Evolutionary conservation across 2,797 vertebrate genomes (phyloP), one percentile per base, ranked within the genome.

Genomic region (Pseudochromis fuscus): DNA sequence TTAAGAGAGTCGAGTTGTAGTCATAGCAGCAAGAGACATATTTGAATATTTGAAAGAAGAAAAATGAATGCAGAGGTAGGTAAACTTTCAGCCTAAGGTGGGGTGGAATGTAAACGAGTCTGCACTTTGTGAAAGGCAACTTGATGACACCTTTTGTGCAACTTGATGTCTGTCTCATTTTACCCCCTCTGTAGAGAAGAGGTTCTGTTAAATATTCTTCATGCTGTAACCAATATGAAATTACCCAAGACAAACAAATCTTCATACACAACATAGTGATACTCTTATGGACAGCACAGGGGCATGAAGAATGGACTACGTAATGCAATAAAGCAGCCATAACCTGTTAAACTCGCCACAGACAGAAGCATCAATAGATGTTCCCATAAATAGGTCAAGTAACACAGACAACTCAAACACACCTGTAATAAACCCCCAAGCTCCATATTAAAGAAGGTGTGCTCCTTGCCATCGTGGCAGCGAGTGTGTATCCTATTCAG

Each of bases 381-480:
- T 46, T 10, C 10, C n/a, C 16, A 45, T 7, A 56, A 48, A 37
- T 46, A 44, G 5, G 6, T 16, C 23, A 30, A 12, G 10, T 38
- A 23, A 33, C 45, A 45, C 38, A 0, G 24, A 12, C 38, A 12
- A 72, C 46, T 57, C 8, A 23, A 45, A 46, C 50, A 55, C 50
- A 81, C 67, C 65, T 68, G 65, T 15, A 27, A 7, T 56, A 49
- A 79, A 82, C 76, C 38, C n/a, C 33, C 25, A 37, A 53, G 45
- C 31, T 16, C 28, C 42, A 25, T 1, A 21, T 40, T 31, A 51
- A 78, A n/a, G n/a, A 84, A 89, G 79, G 82, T 90, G 83, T 69
- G 81, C 33, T 60, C 23, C 62, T 79, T 86, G 76, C 77, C 55
- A 78, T 72, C 82, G 84, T 90, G 87, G 89, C 81, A 88, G 27